Base-by-base conservation (phyloP, 1,140 invertebrate genomes). In the Orius insidiosus region DNA sequence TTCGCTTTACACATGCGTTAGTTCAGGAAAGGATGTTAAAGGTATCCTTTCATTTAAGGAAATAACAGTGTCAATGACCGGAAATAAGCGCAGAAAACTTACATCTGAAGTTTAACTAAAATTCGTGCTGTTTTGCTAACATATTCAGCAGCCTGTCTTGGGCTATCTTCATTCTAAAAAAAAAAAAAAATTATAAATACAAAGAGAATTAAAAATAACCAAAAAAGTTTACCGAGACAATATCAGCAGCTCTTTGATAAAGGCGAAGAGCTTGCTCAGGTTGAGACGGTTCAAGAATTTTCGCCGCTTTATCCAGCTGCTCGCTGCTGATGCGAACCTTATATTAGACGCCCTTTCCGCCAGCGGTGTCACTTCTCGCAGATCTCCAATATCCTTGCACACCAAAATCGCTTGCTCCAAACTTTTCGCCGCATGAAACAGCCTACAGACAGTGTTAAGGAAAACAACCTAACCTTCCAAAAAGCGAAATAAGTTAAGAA, bases 281-380 rank as follows among this genome's bases (percentile, higher is more conserved):
- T 45, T 78, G 62, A 44, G 73, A 72, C 36, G 68, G 60, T 61
- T 95, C 88, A 3, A 95, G 62, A 54, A 95, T 80, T 66, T 94
- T 95, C 2, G 81, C 92, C 24, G 80, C 84, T 66, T 93, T 94
- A 50, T 93, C 87, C 15, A 96, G 66, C 66, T 5, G 86, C 85
- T 8, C 82, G 90, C 32, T 89, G 83, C 59, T 96, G 92, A 1
- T 82, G 77, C 14, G 83, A 89, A 7, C 92, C 93, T 62, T 95
- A 93, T 63, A 45, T 70, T 71, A 46, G 82, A 80, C 3, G 90
- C 79, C 46, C 76, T 71, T 52, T 86, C 76, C 16, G 86, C 83
- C 49, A 90, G 61, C 19, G 74, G 68, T 31, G 75, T 74, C 35
- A 89, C 69, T 56, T 83, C 72, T n/a, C 70, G 58, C 8, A 80